These are phyloP conservation scores for Venustaconcha ellipsiformis DNA, from an alignment of 1,140 invertebrate species.

Conservation along the genomic window DNA sequence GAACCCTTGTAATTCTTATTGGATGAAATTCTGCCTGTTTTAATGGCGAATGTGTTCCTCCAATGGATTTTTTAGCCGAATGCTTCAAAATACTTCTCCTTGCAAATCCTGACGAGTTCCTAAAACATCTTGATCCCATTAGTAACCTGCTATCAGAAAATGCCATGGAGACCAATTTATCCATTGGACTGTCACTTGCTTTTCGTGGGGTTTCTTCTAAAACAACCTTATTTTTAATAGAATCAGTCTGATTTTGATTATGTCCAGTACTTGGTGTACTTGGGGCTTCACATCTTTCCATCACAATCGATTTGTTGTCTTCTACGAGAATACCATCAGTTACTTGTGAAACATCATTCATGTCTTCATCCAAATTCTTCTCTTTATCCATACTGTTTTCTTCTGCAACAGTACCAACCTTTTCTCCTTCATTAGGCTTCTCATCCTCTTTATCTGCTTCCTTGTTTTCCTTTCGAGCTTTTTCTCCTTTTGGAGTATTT, in stretches of 20 bases:
- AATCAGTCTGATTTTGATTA: background rate
- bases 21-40: slow-evolving; percentile 36
- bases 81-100: slow-evolving; percentile 47
- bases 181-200: slow-evolving; percentile 7
- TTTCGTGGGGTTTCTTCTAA: slow-evolving; percentile 46
- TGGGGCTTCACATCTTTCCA: slow-evolving; percentile 1
- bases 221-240: background rate
- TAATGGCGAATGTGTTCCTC: slow-evolving; percentile 16
- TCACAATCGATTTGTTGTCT: background rate
- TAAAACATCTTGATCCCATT: slow-evolving; percentile 33
- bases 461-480: background rate
- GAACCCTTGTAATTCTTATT: slow-evolving; percentile 40
- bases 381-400: background rate
- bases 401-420: background rate
- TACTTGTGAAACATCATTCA: background rate
- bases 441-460: background rate
- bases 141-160: slow-evolving; percentile 41
- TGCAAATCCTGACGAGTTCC: slow-evolving; percentile 25
- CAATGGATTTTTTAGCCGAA: background rate
- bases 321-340: background rate
- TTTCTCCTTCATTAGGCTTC: background rate
- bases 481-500: background rate
- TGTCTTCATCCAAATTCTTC: slow-evolving; percentile 5
- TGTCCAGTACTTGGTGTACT: background rate
- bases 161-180: slow-evolving; percentile 9